Conservation (phyloP, 2,888 invertebrate genomes). For the Tetramorium bicarinatum region DNA sequence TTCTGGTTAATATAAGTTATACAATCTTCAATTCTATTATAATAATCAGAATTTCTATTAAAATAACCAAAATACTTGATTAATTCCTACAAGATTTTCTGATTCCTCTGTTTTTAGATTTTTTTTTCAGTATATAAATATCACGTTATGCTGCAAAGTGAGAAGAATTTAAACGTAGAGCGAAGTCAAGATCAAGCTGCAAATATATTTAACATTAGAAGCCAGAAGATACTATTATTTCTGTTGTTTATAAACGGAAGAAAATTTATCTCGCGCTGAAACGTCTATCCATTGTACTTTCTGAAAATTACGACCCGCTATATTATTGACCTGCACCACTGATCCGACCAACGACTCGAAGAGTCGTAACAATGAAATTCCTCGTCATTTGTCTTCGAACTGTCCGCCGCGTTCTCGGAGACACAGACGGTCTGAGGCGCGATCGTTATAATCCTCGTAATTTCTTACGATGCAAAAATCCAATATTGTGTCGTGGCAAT, state of each 20-base stretch:
- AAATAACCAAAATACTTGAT: too few species aligned
- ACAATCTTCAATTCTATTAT: too few species aligned
- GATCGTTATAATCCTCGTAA: constrained; percentile 49
- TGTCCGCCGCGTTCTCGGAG: neutral
- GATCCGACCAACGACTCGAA: neutral
- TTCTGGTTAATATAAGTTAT: too few species aligned
- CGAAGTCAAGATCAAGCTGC: neutral
- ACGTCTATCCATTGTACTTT: neutral
- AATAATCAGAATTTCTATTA: too few species aligned
- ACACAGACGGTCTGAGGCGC: neutral
- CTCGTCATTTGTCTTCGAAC: neutral
- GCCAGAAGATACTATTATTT: neutral
- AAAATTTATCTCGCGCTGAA: neutral
- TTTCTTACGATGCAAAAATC: constrained; percentile 69
- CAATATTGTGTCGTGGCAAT: constrained; percentile 61
- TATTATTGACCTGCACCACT: constrained; percentile 6
- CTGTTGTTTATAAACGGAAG: neutral
- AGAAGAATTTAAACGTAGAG: neutral
- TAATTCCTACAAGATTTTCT: too few species aligned
- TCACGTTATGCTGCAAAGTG: neutral
- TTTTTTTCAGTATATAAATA: neutral
- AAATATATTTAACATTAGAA: neutral
- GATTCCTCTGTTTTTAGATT: too few species aligned
- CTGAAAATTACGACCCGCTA: neutral
- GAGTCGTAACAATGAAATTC: neutral